phyloP scores from a whole-genome alignment of 2,888 invertebrate genomes.

The Serrognathus titanus region DNA sequence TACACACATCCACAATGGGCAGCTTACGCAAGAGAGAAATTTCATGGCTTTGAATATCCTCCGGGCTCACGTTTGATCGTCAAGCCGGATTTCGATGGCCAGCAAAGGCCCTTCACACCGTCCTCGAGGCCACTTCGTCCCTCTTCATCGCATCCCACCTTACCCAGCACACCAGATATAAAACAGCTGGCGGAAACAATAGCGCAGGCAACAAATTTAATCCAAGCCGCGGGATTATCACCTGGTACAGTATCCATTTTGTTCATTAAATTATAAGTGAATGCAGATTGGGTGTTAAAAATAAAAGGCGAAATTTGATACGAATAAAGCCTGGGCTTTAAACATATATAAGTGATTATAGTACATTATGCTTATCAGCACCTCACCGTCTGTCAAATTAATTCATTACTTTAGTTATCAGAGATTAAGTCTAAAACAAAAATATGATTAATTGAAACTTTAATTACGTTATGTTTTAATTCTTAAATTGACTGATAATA shows the following conservation, averaged over 20 bases:
- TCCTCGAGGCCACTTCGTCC: conserved; percentile 3
- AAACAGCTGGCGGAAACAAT: conserved; percentile 70
- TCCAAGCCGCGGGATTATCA: conserved; percentile 60
- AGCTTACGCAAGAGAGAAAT: conserved; percentile 76
- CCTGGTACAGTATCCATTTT: conserved; percentile 32
- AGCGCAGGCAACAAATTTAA: conserved; percentile 72
- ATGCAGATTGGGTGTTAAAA: not conserved
- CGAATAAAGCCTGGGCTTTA: no score
- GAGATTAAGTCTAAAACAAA: no score
- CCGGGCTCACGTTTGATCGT: conserved; percentile 79
- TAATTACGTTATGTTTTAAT: no score
- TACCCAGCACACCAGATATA: conserved; percentile 53
- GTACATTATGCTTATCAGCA: not conserved
- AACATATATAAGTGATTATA: no score
- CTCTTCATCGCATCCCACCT: not conserved
- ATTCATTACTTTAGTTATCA: no score
- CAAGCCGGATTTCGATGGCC: conserved; percentile 55
- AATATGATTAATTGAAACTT: no score
- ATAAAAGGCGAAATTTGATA: no score
- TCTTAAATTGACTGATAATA: no score
- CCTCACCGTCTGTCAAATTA: no score
- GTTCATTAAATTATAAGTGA: not conserved
- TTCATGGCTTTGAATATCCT: conserved; percentile 90
- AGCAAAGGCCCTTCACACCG: not conserved
- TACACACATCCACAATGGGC: conserved; percentile 70